These are phyloP conservation scores for Hanleya hanleyi DNA, from an alignment of 2,888 invertebrate species.

Conservation along the genomic window DNA sequence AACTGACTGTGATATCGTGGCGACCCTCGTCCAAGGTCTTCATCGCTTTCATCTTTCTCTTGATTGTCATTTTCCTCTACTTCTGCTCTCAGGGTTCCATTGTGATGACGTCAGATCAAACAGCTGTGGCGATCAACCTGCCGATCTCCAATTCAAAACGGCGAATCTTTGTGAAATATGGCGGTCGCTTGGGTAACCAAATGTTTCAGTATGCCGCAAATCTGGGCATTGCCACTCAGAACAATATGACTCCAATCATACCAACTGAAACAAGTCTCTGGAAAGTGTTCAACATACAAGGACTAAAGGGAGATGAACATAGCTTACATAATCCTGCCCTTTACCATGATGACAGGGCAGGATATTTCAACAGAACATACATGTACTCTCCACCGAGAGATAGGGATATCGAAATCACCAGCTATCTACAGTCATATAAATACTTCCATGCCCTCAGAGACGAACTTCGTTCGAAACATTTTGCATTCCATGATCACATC, in stretches of 20 bases:
- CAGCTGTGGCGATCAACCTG: too few species aligned
- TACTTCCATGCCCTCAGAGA: conserved; percentile 51
- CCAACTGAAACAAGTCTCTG: conserved; percentile 38
- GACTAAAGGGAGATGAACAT: neutral
- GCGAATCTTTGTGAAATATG: too few species aligned
- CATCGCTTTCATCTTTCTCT: too few species aligned
- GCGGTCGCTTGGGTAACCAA: conserved; percentile 58
- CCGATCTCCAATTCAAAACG: too few species aligned
- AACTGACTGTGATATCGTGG: too few species aligned
- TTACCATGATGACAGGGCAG: neutral
- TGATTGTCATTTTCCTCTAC: too few species aligned
- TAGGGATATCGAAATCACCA: neutral
- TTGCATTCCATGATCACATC: conserved; percentile 47
- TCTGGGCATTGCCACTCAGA: conserved; percentile 48
- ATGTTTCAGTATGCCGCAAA: conserved; percentile 61
- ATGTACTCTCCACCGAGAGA: neutral
- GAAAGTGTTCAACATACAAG: conserved; percentile 42
- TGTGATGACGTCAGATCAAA: too few species aligned
- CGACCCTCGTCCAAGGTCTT: too few species aligned
- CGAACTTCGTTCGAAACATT: conserved; percentile 48
- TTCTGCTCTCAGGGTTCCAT: too few species aligned
- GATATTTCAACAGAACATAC: neutral
- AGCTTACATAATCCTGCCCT: neutral
- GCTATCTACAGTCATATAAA: conserved; percentile 61
- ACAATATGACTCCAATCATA: conserved; percentile 56